Conservation (phyloP, 2,113 vertebrate species). For the Nothocercus julius region DNA sequence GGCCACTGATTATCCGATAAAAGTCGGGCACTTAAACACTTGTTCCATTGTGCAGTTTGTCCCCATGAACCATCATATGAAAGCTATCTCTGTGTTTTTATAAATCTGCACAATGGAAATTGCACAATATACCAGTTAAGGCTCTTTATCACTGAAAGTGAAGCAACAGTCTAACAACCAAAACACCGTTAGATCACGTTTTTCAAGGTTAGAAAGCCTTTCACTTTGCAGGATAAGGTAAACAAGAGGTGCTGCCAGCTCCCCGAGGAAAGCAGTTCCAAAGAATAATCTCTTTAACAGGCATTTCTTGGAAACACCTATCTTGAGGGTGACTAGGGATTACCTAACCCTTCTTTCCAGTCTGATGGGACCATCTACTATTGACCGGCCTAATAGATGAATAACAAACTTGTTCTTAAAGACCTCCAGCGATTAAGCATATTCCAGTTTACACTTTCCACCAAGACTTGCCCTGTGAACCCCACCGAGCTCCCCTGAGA, state of each 20-base stretch:
- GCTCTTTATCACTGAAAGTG: not conserved
- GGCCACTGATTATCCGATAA: accelerated
- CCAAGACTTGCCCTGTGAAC: not conserved
- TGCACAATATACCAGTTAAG: not conserved
- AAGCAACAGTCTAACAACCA: not conserved
- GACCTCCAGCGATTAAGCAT: not conserved
- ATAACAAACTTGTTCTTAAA: not conserved
- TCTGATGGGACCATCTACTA: not conserved
- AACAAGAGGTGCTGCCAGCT: not conserved
- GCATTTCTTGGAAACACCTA: not conserved
- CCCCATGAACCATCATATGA: not conserved
- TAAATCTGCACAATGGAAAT: not conserved
- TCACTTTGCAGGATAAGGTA: not conserved
- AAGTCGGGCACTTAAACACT: not conserved
- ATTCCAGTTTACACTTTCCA: not conserved
- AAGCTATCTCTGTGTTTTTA: not conserved
- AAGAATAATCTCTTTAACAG: not conserved
- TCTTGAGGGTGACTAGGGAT: not conserved
- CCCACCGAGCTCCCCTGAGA: not conserved
- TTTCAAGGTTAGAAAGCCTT: not conserved
- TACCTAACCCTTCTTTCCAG: not conserved
- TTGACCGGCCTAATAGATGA: not conserved
- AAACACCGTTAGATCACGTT: not conserved
- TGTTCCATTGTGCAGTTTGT: not conserved
- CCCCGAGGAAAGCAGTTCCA: not conserved